These are phyloP conservation scores for Drosophila ogumai DNA, from an alignment of 1,140 invertebrate genomes.

Conservation along the genomic window DNA sequence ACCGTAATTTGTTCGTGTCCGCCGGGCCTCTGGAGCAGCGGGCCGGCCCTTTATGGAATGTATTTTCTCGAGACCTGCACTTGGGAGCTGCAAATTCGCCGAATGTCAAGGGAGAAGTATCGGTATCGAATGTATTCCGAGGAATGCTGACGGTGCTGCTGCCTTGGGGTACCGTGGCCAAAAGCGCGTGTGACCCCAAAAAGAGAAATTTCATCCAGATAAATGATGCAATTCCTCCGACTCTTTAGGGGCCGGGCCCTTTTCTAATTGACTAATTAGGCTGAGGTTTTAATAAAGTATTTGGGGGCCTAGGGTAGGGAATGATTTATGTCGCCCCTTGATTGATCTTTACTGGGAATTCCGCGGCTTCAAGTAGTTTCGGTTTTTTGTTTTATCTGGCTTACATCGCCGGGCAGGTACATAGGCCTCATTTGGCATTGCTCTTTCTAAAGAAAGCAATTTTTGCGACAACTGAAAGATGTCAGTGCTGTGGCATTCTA, in stretches of 20 bases:
- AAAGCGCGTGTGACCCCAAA: slow-evolving; percentile 69
- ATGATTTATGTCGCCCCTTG: slow-evolving; percentile 38
- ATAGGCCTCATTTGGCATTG: slow-evolving; percentile 49
- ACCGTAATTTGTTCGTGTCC: slow-evolving; percentile 81
- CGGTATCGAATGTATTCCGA: slow-evolving; percentile 49
- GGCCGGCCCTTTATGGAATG: slow-evolving; percentile 55
- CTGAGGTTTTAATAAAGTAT: slow-evolving; percentile 34
- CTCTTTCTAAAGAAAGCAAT: slow-evolving; percentile 61
- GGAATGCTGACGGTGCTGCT: slow-evolving; percentile 38
- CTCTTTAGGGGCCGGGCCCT: slow-evolving; percentile 22
- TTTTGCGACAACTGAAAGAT: slow-evolving; percentile 68
- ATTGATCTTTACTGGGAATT: slow-evolving; percentile 34
- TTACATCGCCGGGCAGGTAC: slow-evolving; percentile 42
- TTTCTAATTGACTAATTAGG: slow-evolving; percentile 66
- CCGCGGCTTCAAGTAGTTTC: slow-evolving; percentile 4
- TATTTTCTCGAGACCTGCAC: slow-evolving; percentile 22
- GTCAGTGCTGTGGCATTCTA: slow-evolving; percentile 64
- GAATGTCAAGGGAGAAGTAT: slow-evolving; percentile 57
- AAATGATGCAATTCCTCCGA: slow-evolving; percentile 71
- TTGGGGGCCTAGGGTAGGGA: slow-evolving; percentile 35
- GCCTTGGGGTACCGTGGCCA: slow-evolving; percentile 42
- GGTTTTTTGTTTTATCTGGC: slow-evolving; percentile 44
- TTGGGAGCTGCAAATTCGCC: slow-evolving; percentile 62
- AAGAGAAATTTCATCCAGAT: slow-evolving; percentile 72
- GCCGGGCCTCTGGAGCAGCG: slow-evolving; percentile 39